These are phyloP conservation scores for Mormyrops attenuatus DNA, from an alignment of 2,797 vertebrate species.

Conservation along the genomic window DNA sequence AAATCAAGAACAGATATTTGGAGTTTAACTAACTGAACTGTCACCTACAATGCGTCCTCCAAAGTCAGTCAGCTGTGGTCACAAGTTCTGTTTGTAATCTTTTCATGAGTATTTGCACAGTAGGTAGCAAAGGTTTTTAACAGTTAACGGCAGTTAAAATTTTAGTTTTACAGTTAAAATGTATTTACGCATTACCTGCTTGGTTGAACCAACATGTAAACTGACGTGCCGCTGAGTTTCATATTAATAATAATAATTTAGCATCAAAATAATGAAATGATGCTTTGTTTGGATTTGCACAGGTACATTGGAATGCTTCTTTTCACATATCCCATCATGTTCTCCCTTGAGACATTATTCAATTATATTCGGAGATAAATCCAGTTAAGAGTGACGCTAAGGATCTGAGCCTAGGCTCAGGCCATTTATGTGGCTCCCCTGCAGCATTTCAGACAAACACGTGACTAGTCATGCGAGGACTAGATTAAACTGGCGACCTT, in stretches of 20 bases:
- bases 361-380: neutral
- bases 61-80: neutral
- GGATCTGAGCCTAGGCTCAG: neutral
- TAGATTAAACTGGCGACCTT: neutral
- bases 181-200: neutral
- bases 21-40: neutral
- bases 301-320: neutral
- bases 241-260: neutral
- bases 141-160: neutral
- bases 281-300: neutral
- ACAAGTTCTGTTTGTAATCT: neutral
- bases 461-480: neutral
- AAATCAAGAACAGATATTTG: neutral
- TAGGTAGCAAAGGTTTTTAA: neutral
- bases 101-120: neutral
- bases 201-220: neutral
- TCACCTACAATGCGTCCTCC: neutral
- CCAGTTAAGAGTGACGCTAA: neutral
- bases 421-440: neutral
- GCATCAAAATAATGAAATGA: neutral
- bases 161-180: neutral
- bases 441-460: neutral
- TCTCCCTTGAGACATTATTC: neutral
- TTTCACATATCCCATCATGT: neutral
- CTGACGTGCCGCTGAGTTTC: neutral